Base-by-base conservation (phyloP, 1,140 invertebrate species). In the Notospermus geniculatus region DNA sequence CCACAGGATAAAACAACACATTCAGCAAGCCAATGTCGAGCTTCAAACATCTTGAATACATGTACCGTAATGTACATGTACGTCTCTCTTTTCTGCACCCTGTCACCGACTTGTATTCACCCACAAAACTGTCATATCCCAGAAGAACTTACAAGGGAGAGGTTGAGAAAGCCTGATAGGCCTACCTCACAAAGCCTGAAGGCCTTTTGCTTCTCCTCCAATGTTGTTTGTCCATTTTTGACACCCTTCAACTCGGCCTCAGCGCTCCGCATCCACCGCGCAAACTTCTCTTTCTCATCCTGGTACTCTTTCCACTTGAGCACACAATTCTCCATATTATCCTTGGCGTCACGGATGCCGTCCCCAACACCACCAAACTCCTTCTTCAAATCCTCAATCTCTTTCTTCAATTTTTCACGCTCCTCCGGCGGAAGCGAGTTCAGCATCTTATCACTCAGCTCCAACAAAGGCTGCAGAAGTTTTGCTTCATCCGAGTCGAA, bases 251-350 rank as follows among this genome's bases (percentile, higher is more conserved):
- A 90, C 57, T 90, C 72, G 45, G 87, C 85, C 80, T 97, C 93
- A 65, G 91, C 94, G 81, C 72, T 68, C 2, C 71, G 69, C 23
- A 78, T 57, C 76, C 76, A 80, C 36, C 65, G 60, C 50, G 63
- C 46, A 58, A 80, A 73, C 17, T 62, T 54, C 13, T 88, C 88
- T 73, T 93, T 93, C 71, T 95, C 91, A 76, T 95, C 92, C 81
- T 96, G 92, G 74, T 95, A 96, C 80, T 97, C 92, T 19, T 90
- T 91, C 93, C 93, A 96, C 80, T 94, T 93, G 0, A 93, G 91
- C 73, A 96, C 91, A 64, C 90, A 92, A 60, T 88, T 85, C 83
- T 97, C 93, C 4, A 97, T 84, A 27, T 92, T 83, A 63, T 85
- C 86, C 82, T 95, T 94, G 36, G 75, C 72, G 30, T 78, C 72